These are phyloP conservation scores for Genyomyrus donnyi DNA, from an alignment of 2,113 vertebrate species.

Conservation along the genomic window DNA sequence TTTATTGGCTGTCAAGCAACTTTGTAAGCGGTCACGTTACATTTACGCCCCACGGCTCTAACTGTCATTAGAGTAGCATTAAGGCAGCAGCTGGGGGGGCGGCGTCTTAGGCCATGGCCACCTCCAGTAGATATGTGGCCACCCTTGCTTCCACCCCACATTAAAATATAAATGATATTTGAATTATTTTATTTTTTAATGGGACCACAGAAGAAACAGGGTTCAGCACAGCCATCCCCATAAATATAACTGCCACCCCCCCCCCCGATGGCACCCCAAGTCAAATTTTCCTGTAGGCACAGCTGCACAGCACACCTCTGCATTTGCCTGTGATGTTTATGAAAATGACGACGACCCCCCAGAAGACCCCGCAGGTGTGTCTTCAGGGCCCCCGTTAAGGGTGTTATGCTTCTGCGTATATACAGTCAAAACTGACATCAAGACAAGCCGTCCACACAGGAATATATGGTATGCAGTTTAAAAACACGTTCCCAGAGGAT, in stretches of 20 bases:
- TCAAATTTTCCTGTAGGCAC: too few species aligned
- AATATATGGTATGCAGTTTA: neutral
- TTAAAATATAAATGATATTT: neutral
- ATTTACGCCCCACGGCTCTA: neutral
- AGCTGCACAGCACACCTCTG: too few species aligned
- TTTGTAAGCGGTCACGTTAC: neutral
- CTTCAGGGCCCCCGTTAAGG: neutral
- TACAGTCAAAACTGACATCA: neutral
- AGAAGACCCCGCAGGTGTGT: neutral
- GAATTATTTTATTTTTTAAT: neutral
- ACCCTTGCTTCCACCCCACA: neutral
- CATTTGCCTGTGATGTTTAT: neutral
- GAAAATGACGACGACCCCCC: neutral
- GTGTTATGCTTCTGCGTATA: neutral
- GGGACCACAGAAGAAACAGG: neutral
- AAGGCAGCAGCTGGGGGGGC: neutral
- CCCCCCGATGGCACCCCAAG: too few species aligned
- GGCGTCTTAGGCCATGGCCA: neutral
- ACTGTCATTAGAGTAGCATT: neutral
- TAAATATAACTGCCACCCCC: neutral
- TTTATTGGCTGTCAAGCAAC: neutral
- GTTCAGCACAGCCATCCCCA: neutral
- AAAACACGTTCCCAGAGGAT: neutral
- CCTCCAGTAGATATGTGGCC: neutral
- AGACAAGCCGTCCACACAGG: neutral